Evolutionary conservation across 2,797 vertebrate genomes (phyloP), one percentile per base, ranked within the genome.

Genomic region (Anolis apletophallus): DNA sequence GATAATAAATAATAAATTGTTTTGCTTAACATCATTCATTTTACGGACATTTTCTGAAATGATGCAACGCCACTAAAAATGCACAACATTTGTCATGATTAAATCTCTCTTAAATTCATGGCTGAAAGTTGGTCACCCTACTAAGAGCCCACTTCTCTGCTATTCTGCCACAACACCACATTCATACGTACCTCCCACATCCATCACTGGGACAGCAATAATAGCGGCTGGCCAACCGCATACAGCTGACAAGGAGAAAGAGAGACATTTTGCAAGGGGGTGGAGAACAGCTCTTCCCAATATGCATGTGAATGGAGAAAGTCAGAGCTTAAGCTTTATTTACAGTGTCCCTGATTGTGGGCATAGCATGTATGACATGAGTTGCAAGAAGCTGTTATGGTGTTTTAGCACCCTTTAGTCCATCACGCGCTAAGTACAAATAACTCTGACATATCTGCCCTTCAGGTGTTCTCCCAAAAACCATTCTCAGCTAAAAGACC

Each of bases 221-320:
- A 50, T 67, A 73, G 67, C 36, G 32, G 68, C 68, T 69, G 68
- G 59, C 13, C 80, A 85, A 72, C 80, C 40, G 13, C 73, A 8
- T 12, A 40, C 40, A 17, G 46, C 80, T 68, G 75, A 85, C 29
- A 67, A 83, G 74, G 76, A 83, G 54, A 80, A 86, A 75, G 29
- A 81, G 29, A 86, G 76, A 73, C 46, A 67, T 46, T 36, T 54
- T 50, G 16, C 67, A 69, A 11, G 3, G 23, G 34, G 94, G 93
- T 94, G 95, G 69, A 75, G 67, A 87, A 29, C 55, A n/a, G 54
- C 74, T 59, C 54, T 54, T 61, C 59, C 40, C 73, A 40, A 29
- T 36, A 59, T 46, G 54, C 46, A 67, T 74, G 74, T 83, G 54
- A 61, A 32, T 83, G 61, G 50, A 78, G 61, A 54, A 40, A 69